Percentiles rank a stretch among this genome's conserved stretches.
Evolutionary conservation across 2,113 vertebrate genomes (phyloP).

Genomic region (Dolichallabes microphthalmus): DNA sequence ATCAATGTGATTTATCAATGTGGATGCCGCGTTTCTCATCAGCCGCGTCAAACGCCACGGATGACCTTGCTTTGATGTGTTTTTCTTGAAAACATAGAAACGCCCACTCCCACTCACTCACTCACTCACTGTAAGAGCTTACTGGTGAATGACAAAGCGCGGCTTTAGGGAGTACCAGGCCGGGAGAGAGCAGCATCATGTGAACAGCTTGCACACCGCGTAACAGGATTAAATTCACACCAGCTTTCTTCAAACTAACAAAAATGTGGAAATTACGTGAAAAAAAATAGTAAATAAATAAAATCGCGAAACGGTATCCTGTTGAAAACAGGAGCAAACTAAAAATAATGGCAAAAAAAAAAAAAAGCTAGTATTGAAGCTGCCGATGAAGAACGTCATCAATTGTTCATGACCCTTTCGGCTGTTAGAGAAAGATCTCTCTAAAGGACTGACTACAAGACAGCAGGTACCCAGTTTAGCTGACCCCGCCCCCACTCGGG

Average conservation of each 20-base stretch:
- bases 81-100: constrained; percentile 42
- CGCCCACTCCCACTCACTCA: not conserved
- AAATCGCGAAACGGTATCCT: not conserved
- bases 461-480: constrained; percentile 54
- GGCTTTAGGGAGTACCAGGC: constrained; percentile 40
- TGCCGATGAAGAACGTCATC: constrained; percentile 52
- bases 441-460: constrained; percentile 49
- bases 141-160: constrained; percentile 42
- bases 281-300: constrained; percentile 22
- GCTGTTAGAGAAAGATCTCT: constrained; percentile 31
- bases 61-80: constrained; percentile 16
- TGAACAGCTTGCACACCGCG: constrained; percentile 45
- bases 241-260: constrained; percentile 27
- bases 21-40: not conserved
- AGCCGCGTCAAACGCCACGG: constrained; percentile 7
- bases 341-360: no score
- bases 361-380: no score
- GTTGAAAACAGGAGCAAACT: constrained; percentile 32
- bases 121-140: constrained; percentile 38
- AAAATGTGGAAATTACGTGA: not conserved
- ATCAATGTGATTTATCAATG: constrained; percentile 26
- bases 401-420: constrained; percentile 53
- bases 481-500: constrained; percentile 49
- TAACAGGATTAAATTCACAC: constrained; percentile 46
- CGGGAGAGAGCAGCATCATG: constrained; percentile 47